These are phyloP conservation scores for Heterocephalus glaber DNA, from an alignment of 2,113 vertebrate genomes.

Conservation along the genomic window DNA sequence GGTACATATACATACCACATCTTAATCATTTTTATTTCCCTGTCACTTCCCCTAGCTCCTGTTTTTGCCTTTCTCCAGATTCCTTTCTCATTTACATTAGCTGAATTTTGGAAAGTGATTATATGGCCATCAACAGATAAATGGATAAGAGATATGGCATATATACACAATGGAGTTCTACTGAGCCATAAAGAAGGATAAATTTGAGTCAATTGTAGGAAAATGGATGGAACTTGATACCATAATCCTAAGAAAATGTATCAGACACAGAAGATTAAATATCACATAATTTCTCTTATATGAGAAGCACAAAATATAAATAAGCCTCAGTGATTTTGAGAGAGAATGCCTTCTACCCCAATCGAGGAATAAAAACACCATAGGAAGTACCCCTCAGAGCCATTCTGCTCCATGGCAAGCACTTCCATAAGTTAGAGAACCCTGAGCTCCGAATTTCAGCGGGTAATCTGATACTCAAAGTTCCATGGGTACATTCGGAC, in stretches of 20 bases:
- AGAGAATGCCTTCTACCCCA: background rate
- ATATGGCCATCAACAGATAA: background rate
- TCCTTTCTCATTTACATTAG: background rate
- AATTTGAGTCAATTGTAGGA: background rate
- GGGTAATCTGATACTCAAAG: background rate
- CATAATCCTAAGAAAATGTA: background rate
- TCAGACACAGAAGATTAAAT: background rate
- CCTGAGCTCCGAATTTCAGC: background rate
- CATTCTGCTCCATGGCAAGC: background rate
- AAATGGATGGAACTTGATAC: background rate
- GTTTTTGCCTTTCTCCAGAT: background rate
- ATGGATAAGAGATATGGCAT: background rate
- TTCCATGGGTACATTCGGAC: background rate
- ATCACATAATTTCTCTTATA: background rate
- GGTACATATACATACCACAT: background rate
- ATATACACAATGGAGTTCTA: background rate
- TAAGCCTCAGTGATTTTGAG: background rate
- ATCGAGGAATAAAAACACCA: background rate
- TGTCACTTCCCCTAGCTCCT: background rate
- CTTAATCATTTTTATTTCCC: background rate
- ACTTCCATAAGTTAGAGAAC: background rate
- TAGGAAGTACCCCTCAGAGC: rapidly evolving
- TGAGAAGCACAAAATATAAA: background rate
- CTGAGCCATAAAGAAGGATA: background rate
- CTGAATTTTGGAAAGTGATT: background rate